A percentile compares a stretch with the other conserved stretches of the same genome.
Evolutionary conservation across 2,113 vertebrate species (phyloP).

Genomic region (Peucedramus taeniatus): DNA sequence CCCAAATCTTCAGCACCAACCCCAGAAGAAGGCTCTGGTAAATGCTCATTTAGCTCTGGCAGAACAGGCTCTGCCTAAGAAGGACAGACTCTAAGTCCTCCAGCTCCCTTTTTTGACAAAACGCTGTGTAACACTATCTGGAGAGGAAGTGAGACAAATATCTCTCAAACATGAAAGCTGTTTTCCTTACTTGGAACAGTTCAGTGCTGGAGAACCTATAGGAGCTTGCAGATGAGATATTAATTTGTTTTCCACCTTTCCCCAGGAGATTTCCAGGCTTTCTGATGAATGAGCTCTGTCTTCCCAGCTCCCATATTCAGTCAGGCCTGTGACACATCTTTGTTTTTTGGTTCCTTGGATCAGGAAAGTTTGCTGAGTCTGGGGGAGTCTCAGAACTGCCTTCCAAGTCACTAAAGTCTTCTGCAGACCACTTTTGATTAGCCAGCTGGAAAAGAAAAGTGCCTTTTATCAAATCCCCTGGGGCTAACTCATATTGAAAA

Average conservation of each 20-base stretch:
- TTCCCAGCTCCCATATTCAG: neutral
- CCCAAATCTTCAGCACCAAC: neutral
- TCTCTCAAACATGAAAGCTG: neutral
- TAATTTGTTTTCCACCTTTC: slow-evolving; percentile 21
- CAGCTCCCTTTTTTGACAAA: neutral
- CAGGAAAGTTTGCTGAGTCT: slow-evolving; percentile 13
- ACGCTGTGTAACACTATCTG: neutral
- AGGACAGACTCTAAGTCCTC: neutral
- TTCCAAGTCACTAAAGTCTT: slow-evolving; percentile 6
- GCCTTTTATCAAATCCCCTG: slow-evolving; percentile 7
- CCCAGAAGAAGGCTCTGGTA: neutral
- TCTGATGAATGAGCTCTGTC: neutral
- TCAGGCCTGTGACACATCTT: neutral
- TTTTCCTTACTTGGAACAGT: neutral
- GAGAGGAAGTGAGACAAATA: neutral
- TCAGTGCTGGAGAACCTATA: neutral
- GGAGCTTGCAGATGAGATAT: neutral
- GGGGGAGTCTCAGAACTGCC: neutral
- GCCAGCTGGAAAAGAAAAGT: slow-evolving; percentile 30
- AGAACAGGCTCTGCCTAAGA: neutral
- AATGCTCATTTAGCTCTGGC: neutral
- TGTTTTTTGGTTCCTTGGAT: neutral
- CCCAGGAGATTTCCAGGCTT: neutral
- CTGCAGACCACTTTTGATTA: slow-evolving; percentile 6
- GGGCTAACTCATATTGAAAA: slow-evolving; percentile 23